phyloP scores from a whole-genome alignment of 2,888 invertebrate species.

The Apodemia zela region DNA sequence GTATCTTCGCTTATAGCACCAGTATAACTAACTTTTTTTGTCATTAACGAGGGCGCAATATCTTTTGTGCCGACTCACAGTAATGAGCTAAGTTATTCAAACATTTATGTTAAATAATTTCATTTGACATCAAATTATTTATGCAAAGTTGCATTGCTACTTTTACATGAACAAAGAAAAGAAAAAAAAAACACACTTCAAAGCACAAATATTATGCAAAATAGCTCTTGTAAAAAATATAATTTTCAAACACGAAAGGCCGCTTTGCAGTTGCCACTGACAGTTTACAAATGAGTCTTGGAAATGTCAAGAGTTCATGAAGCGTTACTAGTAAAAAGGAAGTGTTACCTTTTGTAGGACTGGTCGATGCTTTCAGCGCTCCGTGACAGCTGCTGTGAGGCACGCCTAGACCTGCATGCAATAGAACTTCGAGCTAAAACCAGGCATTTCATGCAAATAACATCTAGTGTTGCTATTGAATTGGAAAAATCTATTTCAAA shows the following conservation, averaged over 20 bases:
- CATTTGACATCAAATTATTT: background rate
- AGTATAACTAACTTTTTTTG: too few species aligned
- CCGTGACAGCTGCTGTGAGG: slow-evolving; percentile 89
- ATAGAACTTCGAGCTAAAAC: slow-evolving; percentile 77
- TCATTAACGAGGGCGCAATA: too few species aligned
- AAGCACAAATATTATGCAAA: slow-evolving; percentile 3
- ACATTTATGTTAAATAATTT: background rate
- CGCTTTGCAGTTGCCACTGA: slow-evolving; percentile 5
- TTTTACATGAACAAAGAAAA: background rate
- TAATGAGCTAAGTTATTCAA: background rate
- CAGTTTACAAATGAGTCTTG: background rate
- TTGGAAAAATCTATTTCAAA: slow-evolving; percentile 16
- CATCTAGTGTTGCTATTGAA: slow-evolving; percentile 23
- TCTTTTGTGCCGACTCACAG: background rate
- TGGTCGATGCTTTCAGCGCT: slow-evolving; percentile 84
- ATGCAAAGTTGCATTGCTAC: slow-evolving; percentile 4
- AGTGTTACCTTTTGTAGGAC: slow-evolving; percentile 78
- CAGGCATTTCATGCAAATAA: slow-evolving; percentile 66
- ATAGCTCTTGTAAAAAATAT: background rate
- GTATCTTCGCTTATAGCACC: too few species aligned
- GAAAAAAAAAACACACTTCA: background rate
- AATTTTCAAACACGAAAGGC: background rate
- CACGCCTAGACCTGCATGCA: slow-evolving; percentile 90
- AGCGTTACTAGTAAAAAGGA: slow-evolving; percentile 13
- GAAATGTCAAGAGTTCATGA: background rate